Conservation (phyloP, 2,113 vertebrate genomes). For the Symphodus melops region DNA sequence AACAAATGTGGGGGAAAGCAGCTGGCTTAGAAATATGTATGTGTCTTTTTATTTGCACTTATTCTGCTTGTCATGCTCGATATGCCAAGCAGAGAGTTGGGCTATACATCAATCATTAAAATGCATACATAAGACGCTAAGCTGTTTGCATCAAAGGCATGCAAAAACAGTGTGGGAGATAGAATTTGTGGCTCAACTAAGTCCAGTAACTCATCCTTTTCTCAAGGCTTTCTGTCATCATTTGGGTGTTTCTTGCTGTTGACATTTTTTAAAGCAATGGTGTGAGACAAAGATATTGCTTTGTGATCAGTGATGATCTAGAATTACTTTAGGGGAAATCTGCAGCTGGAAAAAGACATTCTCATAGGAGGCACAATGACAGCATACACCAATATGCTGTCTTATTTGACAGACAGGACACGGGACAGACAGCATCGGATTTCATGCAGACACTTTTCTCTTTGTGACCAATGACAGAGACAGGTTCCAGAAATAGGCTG, state of each 20-base stretch:
- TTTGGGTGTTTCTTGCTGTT: background rate
- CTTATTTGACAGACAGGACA: constrained; percentile 44
- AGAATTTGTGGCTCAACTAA: background rate
- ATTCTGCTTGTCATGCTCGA: constrained; percentile 29
- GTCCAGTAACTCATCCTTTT: background rate
- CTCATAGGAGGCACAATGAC: constrained; percentile 14
- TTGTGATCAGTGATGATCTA: constrained; percentile 6
- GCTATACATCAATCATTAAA: constrained; percentile 30
- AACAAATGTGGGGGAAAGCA: constrained; percentile 44
- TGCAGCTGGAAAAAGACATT: constrained; percentile 20
- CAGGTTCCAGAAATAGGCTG: constrained; percentile 21
- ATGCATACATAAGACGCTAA: constrained; percentile 20
- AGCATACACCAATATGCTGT: constrained; percentile 10
- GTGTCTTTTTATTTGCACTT: constrained; percentile 38
- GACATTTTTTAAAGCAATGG: background rate
- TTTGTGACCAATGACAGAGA: constrained; percentile 25
- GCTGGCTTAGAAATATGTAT: constrained; percentile 35
- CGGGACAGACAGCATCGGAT: constrained; percentile 10
- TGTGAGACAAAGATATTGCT: constrained; percentile 10
- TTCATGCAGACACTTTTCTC: constrained; percentile 18
- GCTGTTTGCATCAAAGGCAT: background rate
- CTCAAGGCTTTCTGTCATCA: constrained; percentile 15
- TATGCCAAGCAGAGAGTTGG: constrained; percentile 14
- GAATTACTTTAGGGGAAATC: constrained; percentile 7
- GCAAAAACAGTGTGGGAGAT: constrained; percentile 5